Evolutionary conservation across 2,888 invertebrate genomes (phyloP).

Genomic region (Yponomeuta malinellus): DNA sequence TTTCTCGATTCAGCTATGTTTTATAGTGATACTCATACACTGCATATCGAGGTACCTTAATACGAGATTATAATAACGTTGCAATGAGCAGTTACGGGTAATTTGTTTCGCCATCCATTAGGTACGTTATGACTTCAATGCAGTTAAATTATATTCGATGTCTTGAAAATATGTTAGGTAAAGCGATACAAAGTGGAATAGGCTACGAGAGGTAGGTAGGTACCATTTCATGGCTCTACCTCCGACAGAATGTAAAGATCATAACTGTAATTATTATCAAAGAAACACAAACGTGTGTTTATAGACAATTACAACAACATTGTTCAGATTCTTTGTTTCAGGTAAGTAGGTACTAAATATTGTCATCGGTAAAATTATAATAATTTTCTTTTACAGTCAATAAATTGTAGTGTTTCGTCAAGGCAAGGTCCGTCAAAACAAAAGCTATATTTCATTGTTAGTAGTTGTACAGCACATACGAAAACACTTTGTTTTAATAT

Average conservation of each 20-base stretch:
- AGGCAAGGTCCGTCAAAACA: too few species aligned
- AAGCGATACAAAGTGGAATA: neutral
- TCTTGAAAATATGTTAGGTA: constrained; percentile 16
- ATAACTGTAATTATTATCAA: constrained; percentile 2
- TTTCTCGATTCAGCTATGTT: neutral
- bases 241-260: neutral
- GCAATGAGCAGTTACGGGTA: constrained; percentile 11
- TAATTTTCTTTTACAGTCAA: neutral
- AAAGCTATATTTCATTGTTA: too few species aligned
- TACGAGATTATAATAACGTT: constrained; percentile 15
- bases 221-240: neutral
- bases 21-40: constrained; percentile 10
- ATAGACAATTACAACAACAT: neutral
- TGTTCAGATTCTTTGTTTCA: neutral
- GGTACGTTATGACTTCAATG: neutral
- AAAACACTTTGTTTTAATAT: too few species aligned
- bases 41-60: neutral
- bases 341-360: neutral
- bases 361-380: neutral
- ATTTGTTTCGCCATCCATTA: neutral
- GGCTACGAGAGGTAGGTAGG: neutral
- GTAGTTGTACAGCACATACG: too few species aligned
- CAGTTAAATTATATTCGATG: constrained; percentile 6
- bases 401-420: constrained; percentile 14
- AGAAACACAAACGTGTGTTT: neutral